phyloP scores from a whole-genome alignment of 2,797 vertebrate genomes.

The Arctocebus calabarensis region DNA sequence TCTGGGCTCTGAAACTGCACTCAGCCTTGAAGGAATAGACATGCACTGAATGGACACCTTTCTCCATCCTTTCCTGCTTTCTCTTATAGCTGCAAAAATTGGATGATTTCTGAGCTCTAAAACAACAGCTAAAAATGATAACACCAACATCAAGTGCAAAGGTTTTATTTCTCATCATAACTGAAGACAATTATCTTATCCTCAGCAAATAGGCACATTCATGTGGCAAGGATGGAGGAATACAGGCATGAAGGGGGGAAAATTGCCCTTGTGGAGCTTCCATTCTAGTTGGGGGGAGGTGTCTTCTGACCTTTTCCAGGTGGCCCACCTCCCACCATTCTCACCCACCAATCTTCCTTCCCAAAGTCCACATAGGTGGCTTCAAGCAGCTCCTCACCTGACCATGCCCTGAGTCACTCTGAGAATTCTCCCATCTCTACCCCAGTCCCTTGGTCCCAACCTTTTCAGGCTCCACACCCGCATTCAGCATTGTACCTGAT shows the following conservation, averaged over 20 bases:
- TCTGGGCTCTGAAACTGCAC: not conserved
- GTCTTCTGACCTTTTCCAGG: not conserved
- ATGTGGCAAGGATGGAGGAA: not conserved
- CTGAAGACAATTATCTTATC: not conserved
- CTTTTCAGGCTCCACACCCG: not conserved
- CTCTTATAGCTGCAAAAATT: not conserved
- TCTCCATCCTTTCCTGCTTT: not conserved
- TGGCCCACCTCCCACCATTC: not conserved
- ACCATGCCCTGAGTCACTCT: not conserved
- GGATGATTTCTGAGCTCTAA: not conserved
- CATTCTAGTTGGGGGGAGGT: not conserved
- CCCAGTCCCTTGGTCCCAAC: not conserved
- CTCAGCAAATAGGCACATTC: not conserved
- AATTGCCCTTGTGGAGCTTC: not conserved
- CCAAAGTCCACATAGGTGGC: not conserved
- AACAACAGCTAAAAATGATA: not conserved
- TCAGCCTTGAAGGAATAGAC: not conserved
- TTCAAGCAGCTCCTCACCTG: not conserved
- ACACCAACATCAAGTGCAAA: not conserved
- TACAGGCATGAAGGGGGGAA: not conserved
- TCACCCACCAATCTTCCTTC: not conserved
- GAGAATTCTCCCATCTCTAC: not conserved
- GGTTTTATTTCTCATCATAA: slow-evolving; percentile 56
- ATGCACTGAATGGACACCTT: not conserved
- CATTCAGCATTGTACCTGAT: not conserved